Conservation (phyloP, 2,113 vertebrate genomes). For the Sialia sialis region DNA sequence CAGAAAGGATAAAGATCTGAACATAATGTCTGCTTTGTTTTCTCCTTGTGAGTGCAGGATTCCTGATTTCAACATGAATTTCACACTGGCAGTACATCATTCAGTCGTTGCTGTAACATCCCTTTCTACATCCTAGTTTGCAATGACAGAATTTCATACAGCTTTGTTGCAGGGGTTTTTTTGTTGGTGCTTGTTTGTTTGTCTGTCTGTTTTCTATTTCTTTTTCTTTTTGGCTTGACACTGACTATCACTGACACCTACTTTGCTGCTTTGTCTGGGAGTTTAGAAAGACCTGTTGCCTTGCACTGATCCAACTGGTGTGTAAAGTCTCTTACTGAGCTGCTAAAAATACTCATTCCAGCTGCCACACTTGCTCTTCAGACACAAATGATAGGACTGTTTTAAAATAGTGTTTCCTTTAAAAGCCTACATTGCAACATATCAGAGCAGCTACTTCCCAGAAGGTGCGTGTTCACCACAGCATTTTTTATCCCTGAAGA, state of each 20-base stretch:
- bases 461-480: background rate
- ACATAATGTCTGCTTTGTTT: rapidly evolving
- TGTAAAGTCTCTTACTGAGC: background rate
- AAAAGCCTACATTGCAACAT: background rate
- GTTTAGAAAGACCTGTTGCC: background rate
- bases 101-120: background rate
- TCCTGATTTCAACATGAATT: background rate
- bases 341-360: background rate
- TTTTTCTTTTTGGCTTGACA: background rate
- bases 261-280: background rate
- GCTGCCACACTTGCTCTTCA: background rate
- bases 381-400: background rate
- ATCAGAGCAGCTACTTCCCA: background rate
- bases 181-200: too few relatives aligned
- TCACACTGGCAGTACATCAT: background rate
- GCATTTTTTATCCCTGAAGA: background rate
- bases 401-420: background rate
- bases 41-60: background rate
- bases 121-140: background rate
- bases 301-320: background rate
- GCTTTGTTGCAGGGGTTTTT: background rate
- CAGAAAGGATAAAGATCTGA: background rate
- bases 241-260: background rate
- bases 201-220: background rate
- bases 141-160: background rate